Conservation (phyloP, 2,113 vertebrate species). For the Archilochus colubris region DNA sequence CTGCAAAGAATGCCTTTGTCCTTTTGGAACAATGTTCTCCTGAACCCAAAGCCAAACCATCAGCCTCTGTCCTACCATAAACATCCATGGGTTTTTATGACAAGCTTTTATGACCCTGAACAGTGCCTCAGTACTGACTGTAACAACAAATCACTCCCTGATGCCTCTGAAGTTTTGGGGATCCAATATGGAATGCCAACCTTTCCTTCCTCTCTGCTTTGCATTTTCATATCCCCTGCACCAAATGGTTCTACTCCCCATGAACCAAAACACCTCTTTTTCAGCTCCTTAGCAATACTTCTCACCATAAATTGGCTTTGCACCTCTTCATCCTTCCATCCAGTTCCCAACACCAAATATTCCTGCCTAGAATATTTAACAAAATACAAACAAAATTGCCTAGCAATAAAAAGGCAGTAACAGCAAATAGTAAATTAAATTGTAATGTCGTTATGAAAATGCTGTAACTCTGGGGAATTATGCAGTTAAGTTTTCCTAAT, state of each 20-base stretch:
- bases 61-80: neutral
- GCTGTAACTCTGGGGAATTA: neutral
- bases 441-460: constrained; percentile 14
- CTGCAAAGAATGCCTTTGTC: neutral
- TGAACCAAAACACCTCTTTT: neutral
- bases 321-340: neutral
- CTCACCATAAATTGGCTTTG: neutral
- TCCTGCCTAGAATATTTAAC: neutral
- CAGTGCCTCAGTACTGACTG: neutral
- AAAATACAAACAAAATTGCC: constrained; percentile 8
- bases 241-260: neutral
- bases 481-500: neutral
- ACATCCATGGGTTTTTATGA: neutral
- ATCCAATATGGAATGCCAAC: neutral
- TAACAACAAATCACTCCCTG: neutral
- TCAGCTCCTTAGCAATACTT: neutral
- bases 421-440: neutral
- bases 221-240: neutral
- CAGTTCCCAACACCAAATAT: neutral
- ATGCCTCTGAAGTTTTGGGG: neutral
- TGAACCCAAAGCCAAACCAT: neutral
- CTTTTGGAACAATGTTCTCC: neutral
- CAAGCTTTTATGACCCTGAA: neutral
- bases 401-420: too few relatives aligned
- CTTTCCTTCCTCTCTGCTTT: neutral